phyloP scores from a whole-genome alignment of 2,888 invertebrate species.

The Epinotia brunnichana region DNA sequence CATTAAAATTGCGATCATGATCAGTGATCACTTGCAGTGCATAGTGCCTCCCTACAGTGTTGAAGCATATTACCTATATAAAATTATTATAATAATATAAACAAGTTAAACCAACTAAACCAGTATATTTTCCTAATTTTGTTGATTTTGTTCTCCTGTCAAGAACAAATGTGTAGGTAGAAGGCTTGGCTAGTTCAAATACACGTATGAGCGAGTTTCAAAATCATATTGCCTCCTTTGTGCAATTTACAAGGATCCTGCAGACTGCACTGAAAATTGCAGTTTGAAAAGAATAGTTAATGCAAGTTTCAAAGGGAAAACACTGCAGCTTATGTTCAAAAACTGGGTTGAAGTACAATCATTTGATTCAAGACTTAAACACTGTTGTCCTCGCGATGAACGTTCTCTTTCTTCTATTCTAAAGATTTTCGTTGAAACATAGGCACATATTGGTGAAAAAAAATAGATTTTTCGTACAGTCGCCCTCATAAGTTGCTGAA shows the following conservation, averaged over 20 bases:
- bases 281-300: slow-evolving; percentile 25
- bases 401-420: not conserved
- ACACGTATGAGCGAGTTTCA: slow-evolving; percentile 15
- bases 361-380: not conserved
- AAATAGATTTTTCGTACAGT: no score
- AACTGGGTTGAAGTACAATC: not conserved
- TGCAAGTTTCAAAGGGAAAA: slow-evolving; percentile 1
- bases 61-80: no score
- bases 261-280: slow-evolving; percentile 16
- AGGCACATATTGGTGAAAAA: no score
- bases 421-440: no score
- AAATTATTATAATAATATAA: no score
- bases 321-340: not conserved
- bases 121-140: not conserved
- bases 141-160: not conserved
- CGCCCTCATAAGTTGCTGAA: no score
- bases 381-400: not conserved
- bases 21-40: no score
- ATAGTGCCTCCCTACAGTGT: no score
- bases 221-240: slow-evolving; percentile 20
- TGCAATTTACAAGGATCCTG: slow-evolving; percentile 23
- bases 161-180: not conserved
- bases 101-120: no score
- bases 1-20: no score
- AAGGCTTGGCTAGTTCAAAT: not conserved